Conservation (phyloP, 2,797 vertebrate genomes). For the Hylomyscus alleni region DNA sequence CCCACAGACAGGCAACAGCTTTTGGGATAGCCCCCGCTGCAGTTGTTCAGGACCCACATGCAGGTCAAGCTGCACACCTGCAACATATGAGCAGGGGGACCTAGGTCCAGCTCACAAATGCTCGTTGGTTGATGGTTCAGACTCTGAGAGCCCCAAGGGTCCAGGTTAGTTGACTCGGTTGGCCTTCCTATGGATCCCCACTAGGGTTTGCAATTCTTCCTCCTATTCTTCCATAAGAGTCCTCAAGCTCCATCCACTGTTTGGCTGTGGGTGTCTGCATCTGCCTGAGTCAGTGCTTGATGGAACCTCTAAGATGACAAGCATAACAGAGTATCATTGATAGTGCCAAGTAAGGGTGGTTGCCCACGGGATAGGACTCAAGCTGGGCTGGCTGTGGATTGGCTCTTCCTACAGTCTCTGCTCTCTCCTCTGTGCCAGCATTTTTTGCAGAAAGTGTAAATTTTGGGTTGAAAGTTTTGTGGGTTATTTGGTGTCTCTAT, state of each 20-base stretch:
- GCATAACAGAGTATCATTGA: background rate
- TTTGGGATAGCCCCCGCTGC: background rate
- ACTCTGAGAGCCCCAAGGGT: background rate
- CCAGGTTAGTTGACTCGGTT: background rate
- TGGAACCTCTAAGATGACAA: background rate
- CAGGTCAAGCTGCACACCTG: background rate
- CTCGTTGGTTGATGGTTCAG: background rate
- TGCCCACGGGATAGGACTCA: background rate
- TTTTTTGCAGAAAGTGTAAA: background rate
- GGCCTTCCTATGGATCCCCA: background rate
- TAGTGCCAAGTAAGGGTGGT: background rate
- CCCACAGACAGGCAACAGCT: background rate
- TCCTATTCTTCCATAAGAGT: background rate
- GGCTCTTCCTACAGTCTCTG: background rate
- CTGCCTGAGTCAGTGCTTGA: background rate
- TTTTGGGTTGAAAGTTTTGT: background rate
- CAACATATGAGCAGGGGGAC: background rate
- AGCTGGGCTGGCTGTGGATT: background rate
- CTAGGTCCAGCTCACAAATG: too few relatives aligned
- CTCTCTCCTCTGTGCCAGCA: background rate
- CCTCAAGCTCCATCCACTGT: background rate
- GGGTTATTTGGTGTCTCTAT: background rate
- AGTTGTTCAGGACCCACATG: background rate
- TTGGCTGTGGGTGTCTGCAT: background rate
- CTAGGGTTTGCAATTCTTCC: background rate